Percentiles rank a stretch among this genome's conserved stretches.
phyloP scores from a whole-genome alignment of 2,113 vertebrate genomes.

The Stegostoma tigrinum region DNA sequence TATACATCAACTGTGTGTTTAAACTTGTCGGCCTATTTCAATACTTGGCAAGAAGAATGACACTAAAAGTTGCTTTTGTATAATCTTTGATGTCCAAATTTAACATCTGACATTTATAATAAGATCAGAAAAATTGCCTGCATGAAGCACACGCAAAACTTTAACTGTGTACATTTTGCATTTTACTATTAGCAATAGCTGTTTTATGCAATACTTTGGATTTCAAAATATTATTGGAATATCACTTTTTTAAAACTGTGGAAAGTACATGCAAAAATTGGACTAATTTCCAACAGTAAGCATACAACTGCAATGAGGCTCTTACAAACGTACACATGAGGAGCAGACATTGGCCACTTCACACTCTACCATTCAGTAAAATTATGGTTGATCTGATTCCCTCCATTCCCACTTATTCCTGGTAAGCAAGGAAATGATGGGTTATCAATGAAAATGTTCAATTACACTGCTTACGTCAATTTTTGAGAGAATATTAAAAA shows the following conservation, averaged over 20 bases:
- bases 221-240: constrained; percentile 3
- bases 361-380: too few species aligned
- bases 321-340: too few species aligned
- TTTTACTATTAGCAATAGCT: background rate
- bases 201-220: background rate
- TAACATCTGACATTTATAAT: background rate
- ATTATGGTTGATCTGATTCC: too few species aligned
- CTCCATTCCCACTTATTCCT: too few species aligned
- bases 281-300: background rate
- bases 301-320: background rate
- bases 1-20: too few species aligned
- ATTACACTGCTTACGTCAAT: too few species aligned
- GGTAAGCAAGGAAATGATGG: too few species aligned
- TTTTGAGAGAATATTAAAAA: too few species aligned
- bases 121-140: background rate
- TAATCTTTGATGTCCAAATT: background rate
- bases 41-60: background rate
- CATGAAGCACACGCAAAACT: background rate
- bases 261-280: background rate
- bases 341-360: too few species aligned
- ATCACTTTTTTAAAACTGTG: background rate
- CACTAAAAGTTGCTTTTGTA: background rate
- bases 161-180: background rate
- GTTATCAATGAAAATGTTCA: too few species aligned
- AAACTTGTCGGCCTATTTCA: background rate